These are phyloP conservation scores for Drosophila picticornis DNA, from an alignment of 2,888 invertebrate genomes.

Conservation along the genomic window DNA sequence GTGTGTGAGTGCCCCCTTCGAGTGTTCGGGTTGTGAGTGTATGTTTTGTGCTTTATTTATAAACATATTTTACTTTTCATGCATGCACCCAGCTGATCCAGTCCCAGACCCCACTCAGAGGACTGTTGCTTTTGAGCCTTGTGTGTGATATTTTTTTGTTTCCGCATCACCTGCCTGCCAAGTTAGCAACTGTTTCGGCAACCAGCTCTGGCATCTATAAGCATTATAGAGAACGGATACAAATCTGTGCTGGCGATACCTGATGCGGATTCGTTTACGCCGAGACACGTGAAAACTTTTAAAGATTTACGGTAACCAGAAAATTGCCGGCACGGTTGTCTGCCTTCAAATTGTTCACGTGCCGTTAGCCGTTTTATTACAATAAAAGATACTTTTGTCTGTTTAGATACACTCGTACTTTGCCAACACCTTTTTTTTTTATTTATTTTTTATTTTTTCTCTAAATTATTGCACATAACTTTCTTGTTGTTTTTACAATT, in stretches of 20 bases:
- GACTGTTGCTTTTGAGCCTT: conserved; percentile 5
- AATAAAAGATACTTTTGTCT: conserved; percentile 62
- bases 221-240: conserved; percentile 63
- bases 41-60: conserved; percentile 51
- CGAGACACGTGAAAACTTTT: conserved; percentile 63
- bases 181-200: conserved; percentile 59
- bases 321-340: conserved; percentile 8
- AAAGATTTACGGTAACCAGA: conserved; percentile 50
- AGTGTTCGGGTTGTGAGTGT: neutral
- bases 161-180: conserved; percentile 52
- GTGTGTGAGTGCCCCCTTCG: neutral
- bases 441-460: conserved; percentile 12
- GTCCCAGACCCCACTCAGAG: conserved; percentile 1
- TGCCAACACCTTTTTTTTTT: conserved; percentile 35
- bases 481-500: conserved; percentile 54
- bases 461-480: conserved; percentile 67
- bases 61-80: conserved; percentile 80
- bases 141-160: conserved; percentile 74
- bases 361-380: conserved; percentile 53
- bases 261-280: conserved; percentile 29
- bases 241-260: conserved; percentile 64
- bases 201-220: conserved; percentile 41
- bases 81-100: conserved; percentile 60
- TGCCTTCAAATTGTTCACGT: conserved; percentile 44
- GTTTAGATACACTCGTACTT: conserved; percentile 36